These are phyloP conservation scores for Nautilus pompilius DNA, from an alignment of 1,140 invertebrate genomes.

Conservation along the genomic window DNA sequence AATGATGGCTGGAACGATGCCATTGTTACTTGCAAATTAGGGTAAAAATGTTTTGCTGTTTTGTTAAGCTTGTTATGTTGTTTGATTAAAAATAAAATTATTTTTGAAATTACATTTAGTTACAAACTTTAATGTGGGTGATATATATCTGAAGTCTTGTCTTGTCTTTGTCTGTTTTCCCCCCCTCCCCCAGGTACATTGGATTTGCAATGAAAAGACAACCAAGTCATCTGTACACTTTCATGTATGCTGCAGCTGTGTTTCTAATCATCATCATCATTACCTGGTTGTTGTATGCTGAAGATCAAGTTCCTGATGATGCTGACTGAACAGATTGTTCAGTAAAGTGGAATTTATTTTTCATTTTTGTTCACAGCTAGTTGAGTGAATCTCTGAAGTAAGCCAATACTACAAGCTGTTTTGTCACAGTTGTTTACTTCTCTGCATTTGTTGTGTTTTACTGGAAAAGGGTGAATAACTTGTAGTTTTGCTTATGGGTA, in stretches of 20 bases:
- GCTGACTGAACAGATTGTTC: slow-evolving; percentile 4
- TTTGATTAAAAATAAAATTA: not conserved
- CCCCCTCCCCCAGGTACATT: slow-evolving; percentile 27
- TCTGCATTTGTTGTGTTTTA: no score
- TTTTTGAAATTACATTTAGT: slow-evolving; percentile 2
- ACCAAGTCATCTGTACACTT: slow-evolving; percentile 31
- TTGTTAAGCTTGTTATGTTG: not conserved
- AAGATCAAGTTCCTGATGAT: slow-evolving; percentile 7
- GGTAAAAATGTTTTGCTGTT: slow-evolving; percentile 11
- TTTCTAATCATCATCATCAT: slow-evolving; percentile 25
- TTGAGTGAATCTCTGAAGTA: no score
- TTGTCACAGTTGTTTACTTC: no score
- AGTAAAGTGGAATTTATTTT: no score
- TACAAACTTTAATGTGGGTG: not conserved
- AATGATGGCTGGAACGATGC: slow-evolving; percentile 27
- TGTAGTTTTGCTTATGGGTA: no score
- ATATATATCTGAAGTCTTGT: no score
- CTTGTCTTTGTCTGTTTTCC: not conserved
- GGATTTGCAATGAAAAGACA: slow-evolving; percentile 35
- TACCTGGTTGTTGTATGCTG: slow-evolving; percentile 21
- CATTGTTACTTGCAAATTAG: slow-evolving; percentile 23
- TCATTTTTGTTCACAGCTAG: no score
- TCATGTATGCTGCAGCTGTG: slow-evolving; percentile 30
- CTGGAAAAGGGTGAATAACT: no score
- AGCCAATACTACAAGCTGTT: no score